Base-by-base conservation (phyloP, 2,797 vertebrate genomes). In the Siniperca undulata region DNA sequence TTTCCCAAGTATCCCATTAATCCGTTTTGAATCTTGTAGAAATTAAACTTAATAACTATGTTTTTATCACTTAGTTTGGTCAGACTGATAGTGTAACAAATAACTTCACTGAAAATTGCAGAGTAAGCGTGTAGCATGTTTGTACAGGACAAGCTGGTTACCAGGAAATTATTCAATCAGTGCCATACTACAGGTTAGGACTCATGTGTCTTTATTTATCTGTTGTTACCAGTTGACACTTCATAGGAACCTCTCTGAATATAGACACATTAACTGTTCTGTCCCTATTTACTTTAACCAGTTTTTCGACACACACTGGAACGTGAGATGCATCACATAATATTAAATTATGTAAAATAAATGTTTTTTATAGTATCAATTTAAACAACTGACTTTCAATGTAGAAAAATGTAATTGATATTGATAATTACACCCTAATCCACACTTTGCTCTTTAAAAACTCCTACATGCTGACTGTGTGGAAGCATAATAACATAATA, bases 401-500 rank as follows among this genome's bases (percentile, higher is more conserved):
- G 3, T 13, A 14, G 50, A 55, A 55, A 52, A 53, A 53, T 20
- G 16, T 2, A 36, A 68, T 30, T 30, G 5, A 66, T 70, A 42
- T 42, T 64, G 68, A 77, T 74, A 65, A 52, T 58, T 24, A 40
- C 24, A 8, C 52, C 46, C 30, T 46, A n/a, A 65, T 59, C n/a
- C 58, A 22, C 5, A 58, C 34, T 46, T 20, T 36, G 24, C 58
- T 38, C 30, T 79, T 83, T 79, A n/a, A 70, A 46, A 78, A 9
- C 42, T 44, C 7, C 24, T 9, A 58, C 52, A 73, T 84, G 70
- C 76, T 86, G 84, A 91, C 77, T 76, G 66, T 17, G 71, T 67
- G 20, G 40, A 78, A 75, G n/a, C 24, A 17, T 88, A 77, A 87
- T 60, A 58, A 71, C 68, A 80, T 82, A 42, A 87, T 73, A 66